Evolutionary conservation across 2,888 invertebrate genomes (phyloP).

Genomic region (Copidosoma aretas): DNA sequence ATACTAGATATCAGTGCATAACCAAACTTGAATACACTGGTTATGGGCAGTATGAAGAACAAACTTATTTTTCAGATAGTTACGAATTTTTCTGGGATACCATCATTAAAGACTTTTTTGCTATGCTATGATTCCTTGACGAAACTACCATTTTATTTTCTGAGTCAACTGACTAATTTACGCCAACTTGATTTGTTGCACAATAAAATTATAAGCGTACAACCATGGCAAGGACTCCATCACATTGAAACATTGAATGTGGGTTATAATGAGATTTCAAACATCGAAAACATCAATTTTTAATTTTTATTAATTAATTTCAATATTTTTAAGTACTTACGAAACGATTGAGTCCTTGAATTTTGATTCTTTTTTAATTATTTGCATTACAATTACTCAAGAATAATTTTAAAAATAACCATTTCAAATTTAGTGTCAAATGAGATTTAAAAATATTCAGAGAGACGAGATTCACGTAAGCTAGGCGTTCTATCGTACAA

Average conservation of each 20-base stretch:
- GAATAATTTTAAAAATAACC: too few species aligned
- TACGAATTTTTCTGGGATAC: background rate
- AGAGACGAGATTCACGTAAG: too few species aligned
- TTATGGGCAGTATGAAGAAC: conserved; percentile 17
- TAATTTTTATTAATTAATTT: too few species aligned
- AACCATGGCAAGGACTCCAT: background rate
- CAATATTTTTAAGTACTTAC: too few species aligned
- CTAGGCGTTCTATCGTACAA: too few species aligned
- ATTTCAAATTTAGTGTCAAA: too few species aligned
- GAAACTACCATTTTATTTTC: background rate
- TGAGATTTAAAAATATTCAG: too few species aligned
- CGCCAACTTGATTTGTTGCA: conserved; percentile 19
- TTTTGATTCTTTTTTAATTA: too few species aligned
- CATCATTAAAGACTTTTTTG: background rate
- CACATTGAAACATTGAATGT: background rate
- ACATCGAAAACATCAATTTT: background rate
- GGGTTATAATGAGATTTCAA: background rate
- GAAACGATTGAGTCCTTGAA: too few species aligned
- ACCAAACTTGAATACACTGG: conserved; percentile 22
- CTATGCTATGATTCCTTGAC: conserved; percentile 2
- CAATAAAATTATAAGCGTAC: conserved; percentile 18
- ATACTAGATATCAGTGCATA: conserved; percentile 20
- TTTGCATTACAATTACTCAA: too few species aligned
- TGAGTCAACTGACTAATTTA: conserved; percentile 24
- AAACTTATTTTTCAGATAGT: background rate